Conservation (phyloP, 2,888 invertebrate species). For the Drosophila lacicola region DNA sequence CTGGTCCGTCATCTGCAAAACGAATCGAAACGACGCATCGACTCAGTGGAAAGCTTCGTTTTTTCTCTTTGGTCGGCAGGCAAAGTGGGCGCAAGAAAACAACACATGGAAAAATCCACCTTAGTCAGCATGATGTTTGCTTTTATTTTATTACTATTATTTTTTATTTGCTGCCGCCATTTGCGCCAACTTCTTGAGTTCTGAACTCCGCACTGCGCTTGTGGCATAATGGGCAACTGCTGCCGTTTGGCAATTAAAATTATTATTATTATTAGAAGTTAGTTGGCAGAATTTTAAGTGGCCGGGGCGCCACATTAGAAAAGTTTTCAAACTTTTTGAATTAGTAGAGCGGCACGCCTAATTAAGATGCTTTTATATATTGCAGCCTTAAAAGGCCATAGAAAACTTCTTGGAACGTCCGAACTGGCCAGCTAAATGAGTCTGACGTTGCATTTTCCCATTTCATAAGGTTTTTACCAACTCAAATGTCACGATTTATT, state of each 20-base stretch:
- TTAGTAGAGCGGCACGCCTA: constrained; percentile 53
- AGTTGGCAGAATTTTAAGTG: constrained; percentile 72
- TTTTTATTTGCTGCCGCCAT: constrained; percentile 27
- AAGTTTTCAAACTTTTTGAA: constrained; percentile 58
- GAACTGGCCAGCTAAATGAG: constrained; percentile 3
- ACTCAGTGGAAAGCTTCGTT: constrained; percentile 36
- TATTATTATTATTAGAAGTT: constrained; percentile 73
- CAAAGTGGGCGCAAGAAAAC: constrained; percentile 49
- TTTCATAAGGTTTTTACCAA: too few relatives aligned
- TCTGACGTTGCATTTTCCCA: neutral
- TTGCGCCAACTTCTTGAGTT: constrained; percentile 60
- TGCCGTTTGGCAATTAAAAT: constrained; percentile 76
- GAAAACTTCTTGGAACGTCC: constrained; percentile 20
- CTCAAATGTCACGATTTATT: neutral
- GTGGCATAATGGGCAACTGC: constrained; percentile 51
- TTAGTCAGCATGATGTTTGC: constrained; percentile 72
- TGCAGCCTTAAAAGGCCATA: constrained; percentile 29
- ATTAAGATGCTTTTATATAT: constrained; percentile 45
- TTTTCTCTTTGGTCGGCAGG: constrained; percentile 39
- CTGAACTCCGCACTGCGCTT: constrained; percentile 23
- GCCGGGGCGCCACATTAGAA: constrained; percentile 66
- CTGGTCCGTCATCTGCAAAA: constrained; percentile 35
- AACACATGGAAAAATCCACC: constrained; percentile 48
- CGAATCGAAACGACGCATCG: constrained; percentile 17
- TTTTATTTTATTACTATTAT: constrained; percentile 32